phyloP scores from a whole-genome alignment of 2,113 vertebrate species.

The Suncus etruscus region DNA sequence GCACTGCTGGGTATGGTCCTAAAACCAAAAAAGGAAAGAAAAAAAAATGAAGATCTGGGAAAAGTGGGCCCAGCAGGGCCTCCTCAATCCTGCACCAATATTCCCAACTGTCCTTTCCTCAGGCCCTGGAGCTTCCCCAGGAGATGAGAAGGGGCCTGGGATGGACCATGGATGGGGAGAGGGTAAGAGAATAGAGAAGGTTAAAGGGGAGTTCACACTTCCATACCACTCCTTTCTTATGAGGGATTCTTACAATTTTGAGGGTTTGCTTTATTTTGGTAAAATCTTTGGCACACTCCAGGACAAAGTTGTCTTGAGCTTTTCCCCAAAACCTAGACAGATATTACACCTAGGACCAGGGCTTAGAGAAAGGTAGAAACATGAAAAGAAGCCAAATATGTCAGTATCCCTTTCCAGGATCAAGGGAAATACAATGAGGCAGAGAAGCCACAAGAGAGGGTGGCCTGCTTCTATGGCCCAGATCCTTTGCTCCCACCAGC shows the following conservation, averaged over 20 bases:
- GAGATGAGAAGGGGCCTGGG: fast-evolving
- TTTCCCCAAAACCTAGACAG: background rate
- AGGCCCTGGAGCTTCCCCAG: background rate
- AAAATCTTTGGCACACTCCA: background rate
- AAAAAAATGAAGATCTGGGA: too few species aligned
- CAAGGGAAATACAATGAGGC: background rate
- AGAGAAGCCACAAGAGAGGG: background rate
- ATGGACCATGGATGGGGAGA: background rate
- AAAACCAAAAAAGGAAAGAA: too few species aligned
- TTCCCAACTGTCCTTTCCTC: background rate
- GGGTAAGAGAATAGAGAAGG: background rate
- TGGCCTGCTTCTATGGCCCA: background rate
- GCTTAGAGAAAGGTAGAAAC: background rate
- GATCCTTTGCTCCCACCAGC: background rate
- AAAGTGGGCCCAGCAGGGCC: too few species aligned
- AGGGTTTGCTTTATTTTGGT: background rate
- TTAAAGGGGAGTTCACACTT: too few species aligned
- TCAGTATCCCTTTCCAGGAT: background rate
- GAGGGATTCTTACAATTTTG: background rate
- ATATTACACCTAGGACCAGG: background rate
- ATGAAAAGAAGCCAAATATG: background rate
- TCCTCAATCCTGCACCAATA: background rate
- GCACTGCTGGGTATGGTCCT: too few species aligned
- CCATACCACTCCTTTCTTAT: too few species aligned
- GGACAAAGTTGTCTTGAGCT: background rate